phyloP scores from a whole-genome alignment of 2,797 vertebrate species.

The Tenualosa ilisha region DNA sequence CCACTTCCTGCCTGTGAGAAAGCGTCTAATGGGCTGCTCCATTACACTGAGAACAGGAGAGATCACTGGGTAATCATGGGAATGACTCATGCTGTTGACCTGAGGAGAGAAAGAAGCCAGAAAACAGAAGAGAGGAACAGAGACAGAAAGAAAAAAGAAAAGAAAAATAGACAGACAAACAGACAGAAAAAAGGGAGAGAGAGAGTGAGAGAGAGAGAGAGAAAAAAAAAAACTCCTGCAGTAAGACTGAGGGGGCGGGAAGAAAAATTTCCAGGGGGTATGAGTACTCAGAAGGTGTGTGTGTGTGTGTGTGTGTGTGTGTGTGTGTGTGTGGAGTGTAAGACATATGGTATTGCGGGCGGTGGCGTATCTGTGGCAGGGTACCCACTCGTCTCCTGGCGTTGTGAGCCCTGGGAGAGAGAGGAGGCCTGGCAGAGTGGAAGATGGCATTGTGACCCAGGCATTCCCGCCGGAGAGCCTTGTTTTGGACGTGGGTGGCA shows the following conservation, averaged over 20 bases:
- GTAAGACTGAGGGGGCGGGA: neutral
- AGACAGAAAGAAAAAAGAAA: neutral
- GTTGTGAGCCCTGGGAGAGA: slow-evolving; percentile 22
- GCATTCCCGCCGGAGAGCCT: slow-evolving; percentile 39
- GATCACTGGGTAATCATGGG: too few species aligned
- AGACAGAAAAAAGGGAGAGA: neutral
- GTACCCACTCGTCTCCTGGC: neutral
- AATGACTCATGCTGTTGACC: neutral
- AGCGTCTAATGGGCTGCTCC: too few species aligned
- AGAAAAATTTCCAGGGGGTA: neutral
- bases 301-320: slow-evolving; percentile 1
- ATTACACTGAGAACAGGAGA: too few species aligned
- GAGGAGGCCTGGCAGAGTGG: neutral
- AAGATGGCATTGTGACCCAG: slow-evolving; percentile 3
- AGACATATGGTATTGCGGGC: neutral
- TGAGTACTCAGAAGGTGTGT: neutral
- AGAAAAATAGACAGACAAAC: neutral
- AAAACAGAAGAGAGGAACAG: neutral
- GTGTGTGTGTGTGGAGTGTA: slow-evolving; percentile 4
- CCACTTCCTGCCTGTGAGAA: neutral
- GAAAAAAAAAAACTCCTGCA: neutral
- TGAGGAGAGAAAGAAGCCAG: neutral
- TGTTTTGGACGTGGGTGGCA: slow-evolving; percentile 54
- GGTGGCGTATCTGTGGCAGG: neutral
- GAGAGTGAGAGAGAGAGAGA: neutral